Conservation (phyloP, 2,797 vertebrate species). For the Telmatherina bonti region DNA sequence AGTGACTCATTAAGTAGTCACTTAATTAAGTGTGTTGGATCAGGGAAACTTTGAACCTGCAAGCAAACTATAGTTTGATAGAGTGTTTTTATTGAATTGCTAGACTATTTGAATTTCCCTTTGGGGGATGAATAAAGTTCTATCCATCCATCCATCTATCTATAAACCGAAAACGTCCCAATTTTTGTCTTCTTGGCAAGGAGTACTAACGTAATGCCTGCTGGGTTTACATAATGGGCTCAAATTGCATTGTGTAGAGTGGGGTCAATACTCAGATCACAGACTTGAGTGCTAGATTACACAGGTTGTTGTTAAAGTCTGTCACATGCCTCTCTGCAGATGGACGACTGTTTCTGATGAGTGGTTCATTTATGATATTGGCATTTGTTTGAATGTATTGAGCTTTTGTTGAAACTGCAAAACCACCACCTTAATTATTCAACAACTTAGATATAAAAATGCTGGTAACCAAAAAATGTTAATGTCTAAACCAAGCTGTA, state of each 20-base stretch:
- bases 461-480: too few species aligned
- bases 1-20: too few species aligned
- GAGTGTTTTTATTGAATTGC: too few species aligned
- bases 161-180: too few species aligned
- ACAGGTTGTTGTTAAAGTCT: conserved; percentile 11
- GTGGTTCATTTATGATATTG: conserved; percentile 12
- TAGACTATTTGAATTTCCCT: too few species aligned
- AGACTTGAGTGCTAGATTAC: conserved; percentile 37
- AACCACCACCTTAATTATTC: not conserved
- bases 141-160: too few species aligned
- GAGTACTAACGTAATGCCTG: conserved; percentile 41
- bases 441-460: not conserved
- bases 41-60: too few species aligned
- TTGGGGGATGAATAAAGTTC: too few species aligned
- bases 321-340: conserved; percentile 30
- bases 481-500: not conserved
- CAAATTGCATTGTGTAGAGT: conserved; percentile 43
- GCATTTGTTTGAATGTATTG: not conserved
- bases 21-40: too few species aligned
- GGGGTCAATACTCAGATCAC: conserved; percentile 19
- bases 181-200: too few species aligned
- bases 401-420: not conserved
- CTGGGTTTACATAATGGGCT: conserved; percentile 50
- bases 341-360: conserved; percentile 12
- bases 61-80: too few species aligned